A percentile compares a stretch with the other conserved stretches of the same genome.
Evolutionary conservation across 2,888 invertebrate genomes (phyloP).

Genomic region (Pollenia angustigena): DNA sequence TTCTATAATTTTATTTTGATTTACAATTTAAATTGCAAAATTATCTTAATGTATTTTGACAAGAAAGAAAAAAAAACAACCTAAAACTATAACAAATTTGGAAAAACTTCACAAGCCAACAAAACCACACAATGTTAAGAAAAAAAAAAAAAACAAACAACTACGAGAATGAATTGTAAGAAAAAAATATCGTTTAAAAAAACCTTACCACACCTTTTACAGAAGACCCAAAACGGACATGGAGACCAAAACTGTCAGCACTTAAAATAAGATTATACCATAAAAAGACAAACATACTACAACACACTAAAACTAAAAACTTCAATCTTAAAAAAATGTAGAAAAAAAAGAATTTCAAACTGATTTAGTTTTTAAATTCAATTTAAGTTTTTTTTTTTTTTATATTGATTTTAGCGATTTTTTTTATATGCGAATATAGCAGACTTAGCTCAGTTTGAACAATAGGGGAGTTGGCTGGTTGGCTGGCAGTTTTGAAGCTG

Average conservation of each 20-base stretch:
- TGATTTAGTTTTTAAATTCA: constrained; percentile 74
- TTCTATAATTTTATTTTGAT: constrained; percentile 63
- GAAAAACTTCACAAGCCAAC: constrained; percentile 64
- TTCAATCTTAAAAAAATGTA: constrained; percentile 7
- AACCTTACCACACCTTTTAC: constrained; percentile 72
- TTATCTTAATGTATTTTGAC: constrained; percentile 73
- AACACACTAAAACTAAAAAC: constrained; percentile 59
- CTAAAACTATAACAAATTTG: constrained; percentile 74
- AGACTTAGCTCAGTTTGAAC: constrained; percentile 1
- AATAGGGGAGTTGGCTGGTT: constrained; percentile 61
- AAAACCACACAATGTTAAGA: constrained; percentile 29
- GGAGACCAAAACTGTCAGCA: constrained; percentile 77
- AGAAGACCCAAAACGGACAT: constrained; percentile 73
- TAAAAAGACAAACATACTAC: constrained; percentile 75
- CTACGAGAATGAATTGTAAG: neutral
- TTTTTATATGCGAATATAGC: constrained; percentile 34
- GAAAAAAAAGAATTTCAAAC: constrained; percentile 66
- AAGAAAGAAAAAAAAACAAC: constrained; percentile 61
- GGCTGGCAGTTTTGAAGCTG: constrained; percentile 9
- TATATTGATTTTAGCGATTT: constrained; percentile 29
- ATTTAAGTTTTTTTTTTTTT: constrained; percentile 39
- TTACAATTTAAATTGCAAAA: constrained; percentile 74
- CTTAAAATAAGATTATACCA: constrained; percentile 83
- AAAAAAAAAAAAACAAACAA: constrained; percentile 16
- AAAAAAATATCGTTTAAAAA: constrained; percentile 20